phyloP scores from a whole-genome alignment of 1,140 invertebrate genomes.

The Triops cancriformis region DNA sequence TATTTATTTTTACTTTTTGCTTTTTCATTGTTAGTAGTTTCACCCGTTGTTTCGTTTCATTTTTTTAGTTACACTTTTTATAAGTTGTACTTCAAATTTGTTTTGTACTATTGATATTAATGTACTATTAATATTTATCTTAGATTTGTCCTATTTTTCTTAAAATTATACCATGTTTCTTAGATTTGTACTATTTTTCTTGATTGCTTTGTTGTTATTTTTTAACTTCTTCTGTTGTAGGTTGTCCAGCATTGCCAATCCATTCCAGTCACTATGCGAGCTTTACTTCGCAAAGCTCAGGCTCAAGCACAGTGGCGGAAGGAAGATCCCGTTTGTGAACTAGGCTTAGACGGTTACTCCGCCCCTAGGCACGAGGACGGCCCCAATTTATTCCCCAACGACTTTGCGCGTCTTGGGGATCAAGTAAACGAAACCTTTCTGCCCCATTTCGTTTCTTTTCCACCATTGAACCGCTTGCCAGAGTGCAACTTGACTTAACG shows the following conservation, averaged over 20 bases:
- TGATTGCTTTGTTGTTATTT: too few relatives aligned
- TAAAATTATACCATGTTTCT: too few relatives aligned
- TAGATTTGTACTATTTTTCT: too few relatives aligned
- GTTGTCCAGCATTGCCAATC: conserved; percentile 59
- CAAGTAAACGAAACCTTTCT: not conserved
- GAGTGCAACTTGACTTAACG: too few relatives aligned
- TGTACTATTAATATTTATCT: too few relatives aligned
- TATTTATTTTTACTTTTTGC: too few relatives aligned
- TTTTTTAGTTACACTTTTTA: too few relatives aligned
- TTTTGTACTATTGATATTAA: too few relatives aligned
- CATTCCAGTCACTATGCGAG: conserved; percentile 77
- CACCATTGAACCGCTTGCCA: not conserved
- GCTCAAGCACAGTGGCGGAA: not conserved
- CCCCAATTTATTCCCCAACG: not conserved
- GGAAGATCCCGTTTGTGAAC: not conserved
- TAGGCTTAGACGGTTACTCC: not conserved
- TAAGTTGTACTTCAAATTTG: too few relatives aligned
- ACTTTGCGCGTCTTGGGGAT: not conserved
- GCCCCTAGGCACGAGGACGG: not conserved
- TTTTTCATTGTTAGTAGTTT: too few relatives aligned
- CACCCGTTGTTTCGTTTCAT: too few relatives aligned
- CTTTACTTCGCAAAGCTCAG: conserved; percentile 47
- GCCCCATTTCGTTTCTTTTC: not conserved
- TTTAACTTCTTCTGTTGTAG: conserved; percentile 33
- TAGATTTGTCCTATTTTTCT: too few relatives aligned